These are phyloP conservation scores for Rhingia rostrata DNA, from an alignment of 2,888 invertebrate genomes.

Conservation along the genomic window DNA sequence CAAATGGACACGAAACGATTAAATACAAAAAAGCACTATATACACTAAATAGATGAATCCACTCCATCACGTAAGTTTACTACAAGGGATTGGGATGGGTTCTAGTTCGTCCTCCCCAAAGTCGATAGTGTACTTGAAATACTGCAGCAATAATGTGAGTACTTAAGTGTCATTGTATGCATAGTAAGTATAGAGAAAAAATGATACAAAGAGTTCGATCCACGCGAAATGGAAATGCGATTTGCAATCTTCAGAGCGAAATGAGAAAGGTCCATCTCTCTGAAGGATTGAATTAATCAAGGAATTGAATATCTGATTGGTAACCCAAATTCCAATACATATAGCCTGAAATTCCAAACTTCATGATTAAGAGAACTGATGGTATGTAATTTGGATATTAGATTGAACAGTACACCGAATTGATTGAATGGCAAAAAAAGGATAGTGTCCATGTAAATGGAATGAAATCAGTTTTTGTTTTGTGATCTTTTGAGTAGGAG, in stretches of 20 bases:
- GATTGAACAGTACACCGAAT: background rate
- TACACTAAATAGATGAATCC: constrained; percentile 6
- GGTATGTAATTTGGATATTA: background rate
- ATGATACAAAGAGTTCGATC: background rate
- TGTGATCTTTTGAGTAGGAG: constrained; percentile 6
- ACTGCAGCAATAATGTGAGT: constrained; percentile 19
- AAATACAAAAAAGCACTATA: constrained; percentile 3
- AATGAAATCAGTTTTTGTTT: too few species aligned
- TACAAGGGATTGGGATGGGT: too few species aligned
- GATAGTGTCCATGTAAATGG: background rate
- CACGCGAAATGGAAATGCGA: constrained; percentile 3
- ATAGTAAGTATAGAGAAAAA: constrained; percentile 18
- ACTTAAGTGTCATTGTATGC: constrained; percentile 23
- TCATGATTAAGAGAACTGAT: background rate
- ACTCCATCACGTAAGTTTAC: background rate
- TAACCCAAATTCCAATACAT: background rate
- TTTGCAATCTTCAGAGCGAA: constrained; percentile 18
- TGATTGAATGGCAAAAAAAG: background rate
- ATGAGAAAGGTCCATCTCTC: constrained; percentile 9
- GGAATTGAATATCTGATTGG: constrained; percentile 25
- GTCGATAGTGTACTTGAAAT: background rate
- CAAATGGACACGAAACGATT: constrained; percentile 16
- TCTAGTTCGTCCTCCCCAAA: background rate
- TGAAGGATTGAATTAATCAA: constrained; percentile 30
- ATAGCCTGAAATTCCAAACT: background rate